These are phyloP conservation scores for Drosophila sp. DNA, from an alignment of 1,140 invertebrate species.

Conservation along the genomic window DNA sequence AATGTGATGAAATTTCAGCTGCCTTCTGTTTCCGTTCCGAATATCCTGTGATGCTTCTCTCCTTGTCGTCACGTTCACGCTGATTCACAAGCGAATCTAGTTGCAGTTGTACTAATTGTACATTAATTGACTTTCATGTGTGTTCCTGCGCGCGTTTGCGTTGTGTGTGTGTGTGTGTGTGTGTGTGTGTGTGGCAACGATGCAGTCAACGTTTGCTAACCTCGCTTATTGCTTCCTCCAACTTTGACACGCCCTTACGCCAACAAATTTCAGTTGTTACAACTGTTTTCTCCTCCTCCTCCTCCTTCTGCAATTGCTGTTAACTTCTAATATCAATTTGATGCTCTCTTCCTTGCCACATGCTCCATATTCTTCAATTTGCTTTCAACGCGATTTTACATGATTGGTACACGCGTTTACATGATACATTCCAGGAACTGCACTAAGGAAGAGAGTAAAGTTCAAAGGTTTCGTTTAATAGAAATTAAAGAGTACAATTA, in stretches of 20 bases:
- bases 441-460: slow-evolving; percentile 29
- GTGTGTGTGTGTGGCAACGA: neutral
- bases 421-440: slow-evolving; percentile 47
- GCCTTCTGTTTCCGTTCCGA: slow-evolving; percentile 37
- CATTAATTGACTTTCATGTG: slow-evolving; percentile 82
- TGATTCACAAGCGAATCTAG: slow-evolving; percentile 37
- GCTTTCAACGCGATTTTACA: slow-evolving; percentile 73
- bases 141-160: neutral
- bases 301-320: slow-evolving; percentile 32
- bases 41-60: slow-evolving; percentile 31
- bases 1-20: slow-evolving; percentile 72
- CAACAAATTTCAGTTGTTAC: slow-evolving; percentile 35
- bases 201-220: slow-evolving; percentile 16
- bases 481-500: neutral
- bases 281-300: slow-evolving; percentile 15
- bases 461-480: neutral
- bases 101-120: slow-evolving; percentile 72
- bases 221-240: slow-evolving; percentile 15
- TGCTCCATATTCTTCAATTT: slow-evolving; percentile 53
- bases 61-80: slow-evolving; percentile 41
- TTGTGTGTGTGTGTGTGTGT: neutral
- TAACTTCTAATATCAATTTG: slow-evolving; percentile 76
- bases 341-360: slow-evolving; percentile 57
- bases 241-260: slow-evolving; percentile 47
- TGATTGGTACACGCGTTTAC: slow-evolving; percentile 76